Base-by-base conservation (phyloP, 2,797 vertebrate genomes). In the Enteromius viviparus region DNA sequence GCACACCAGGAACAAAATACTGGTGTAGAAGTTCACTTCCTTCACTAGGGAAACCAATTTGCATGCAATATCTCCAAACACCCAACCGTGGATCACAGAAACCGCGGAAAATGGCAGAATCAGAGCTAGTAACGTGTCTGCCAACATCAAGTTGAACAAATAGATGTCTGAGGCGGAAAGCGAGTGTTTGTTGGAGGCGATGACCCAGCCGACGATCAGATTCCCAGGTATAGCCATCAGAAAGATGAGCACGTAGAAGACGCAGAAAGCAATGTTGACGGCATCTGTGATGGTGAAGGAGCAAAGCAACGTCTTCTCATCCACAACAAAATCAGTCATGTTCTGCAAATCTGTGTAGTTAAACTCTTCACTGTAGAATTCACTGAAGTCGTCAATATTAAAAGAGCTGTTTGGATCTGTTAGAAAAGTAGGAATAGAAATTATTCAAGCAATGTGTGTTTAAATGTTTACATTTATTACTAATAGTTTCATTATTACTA, bases 11-110 rank as follows among this genome's bases (percentile, higher is more conserved):
- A 96, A 95, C 68, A 96, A 87, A 76, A 95, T 94, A 89, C 95
- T 95, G 89, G 93, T 95, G 91, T 95, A 95, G 90, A 95, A 95
- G 89, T 93, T 96, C 0, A 92, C 85, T 2, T 94, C 93, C 1
- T 86, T 84, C 32, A 92, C 2, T 1, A 95, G 45, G 85, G 19
- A 91, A 72, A 94, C 68, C 19, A 94, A 0, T 72, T 94, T 95
- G 88, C 95, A 96, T 81, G 94, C 65, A 53, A 89, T 77, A 84
- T 92, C 84, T 1, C 94, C 93, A 23, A 96, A 95, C 37, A 94
- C 23, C 95, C 95, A 96, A 0, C 93, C 94, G 0, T 11, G 11
- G 9, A 89, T 5, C 6, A 86, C 0, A 0, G 77, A 66, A 0
- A 85, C 80, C 0, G 93, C 92, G 37, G 64, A 93, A 84, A 95